Base-by-base conservation (phyloP, 2,888 invertebrate genomes). In the Aleiodes testaceus region DNA sequence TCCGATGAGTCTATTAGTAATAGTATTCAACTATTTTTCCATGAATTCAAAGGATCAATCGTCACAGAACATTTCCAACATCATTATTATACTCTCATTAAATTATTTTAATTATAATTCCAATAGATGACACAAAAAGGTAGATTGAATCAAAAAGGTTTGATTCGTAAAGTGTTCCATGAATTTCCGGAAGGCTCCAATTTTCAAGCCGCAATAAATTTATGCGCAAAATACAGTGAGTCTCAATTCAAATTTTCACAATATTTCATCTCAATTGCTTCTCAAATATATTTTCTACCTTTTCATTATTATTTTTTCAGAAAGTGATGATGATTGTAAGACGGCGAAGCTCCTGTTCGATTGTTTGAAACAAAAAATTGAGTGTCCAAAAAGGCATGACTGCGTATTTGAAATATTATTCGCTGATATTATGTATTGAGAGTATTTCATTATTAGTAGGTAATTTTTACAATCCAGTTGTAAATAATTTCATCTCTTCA, bases 311-410 rank as follows among this genome's bases (percentile, higher is more conserved):
- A 26, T 36, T 36, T 4, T 16, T 36, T n/a, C 16, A 59, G 59
- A 42, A 36, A 59, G 59, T 16, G 59, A 36, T 59, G 59, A 59
- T 18, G 59, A 59, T 5, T 59, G 59, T 16, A 59, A 59, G 26
- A 36, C 59, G 1, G 42, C 59, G 18, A 59, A 36, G 12, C 59
- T 16, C 11, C 18, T 18, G 16, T 16, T 59, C 5, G 59, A 59
- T 1, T 59, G 59, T n/a, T 59, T 59, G 18, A 36, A 59, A 18
- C 59, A 59, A 14, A 59, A 36, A 20, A 59, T 59, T 11, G 59
- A 59, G 11, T 59, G 59, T 14, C 59, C 59, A 42, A 59, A 59
- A 36, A 59, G 42, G 11, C 9, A 59, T 20, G 59, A 59, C 2
- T 59, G 59, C 9, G 42, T 59, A 11, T 36, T 59, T 36, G 42